These are phyloP conservation scores for Heloderma charlesbogerti DNA, from an alignment of 2,113 vertebrate genomes.

Conservation along the genomic window DNA sequence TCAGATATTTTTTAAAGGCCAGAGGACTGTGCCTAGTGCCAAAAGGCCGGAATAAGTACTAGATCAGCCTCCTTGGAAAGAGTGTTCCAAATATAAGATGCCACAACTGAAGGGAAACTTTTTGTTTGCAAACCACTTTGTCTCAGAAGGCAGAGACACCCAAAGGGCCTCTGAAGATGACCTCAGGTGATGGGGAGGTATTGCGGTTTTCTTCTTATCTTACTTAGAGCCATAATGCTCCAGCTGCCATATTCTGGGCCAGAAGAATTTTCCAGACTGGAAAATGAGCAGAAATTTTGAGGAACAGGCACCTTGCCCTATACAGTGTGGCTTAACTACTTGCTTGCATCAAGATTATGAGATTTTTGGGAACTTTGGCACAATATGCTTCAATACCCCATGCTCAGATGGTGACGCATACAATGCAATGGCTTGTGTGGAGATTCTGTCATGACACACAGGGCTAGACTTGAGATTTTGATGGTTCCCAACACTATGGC, in stretches of 20 bases:
- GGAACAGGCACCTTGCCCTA: not conserved
- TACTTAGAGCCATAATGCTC: not conserved
- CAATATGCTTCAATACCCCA: no score
- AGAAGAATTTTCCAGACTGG: not conserved
- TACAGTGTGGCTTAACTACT: no score
- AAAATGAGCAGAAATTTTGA: not conserved
- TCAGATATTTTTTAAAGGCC: no score
- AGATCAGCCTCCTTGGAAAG: not conserved
- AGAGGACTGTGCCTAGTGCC: not conserved
- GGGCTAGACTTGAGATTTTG: no score
- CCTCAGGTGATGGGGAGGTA: not conserved
- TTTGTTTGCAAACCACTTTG: not conserved
- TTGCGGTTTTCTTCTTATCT: not conserved
- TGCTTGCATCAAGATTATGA: no score
- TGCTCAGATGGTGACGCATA: no score
- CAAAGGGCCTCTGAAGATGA: not conserved
- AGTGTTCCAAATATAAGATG: not conserved
- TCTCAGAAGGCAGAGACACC: not conserved
- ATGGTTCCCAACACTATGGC: no score
- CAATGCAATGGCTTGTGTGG: no score
- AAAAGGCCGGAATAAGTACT: not conserved
- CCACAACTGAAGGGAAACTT: not conserved
- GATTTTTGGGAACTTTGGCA: no score
- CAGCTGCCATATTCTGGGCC: not conserved
- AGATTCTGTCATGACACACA: no score